Base-by-base conservation (phyloP, 35 echinoderm and acorn worm genomes). In the Nesometra sesokonis region DNA sequence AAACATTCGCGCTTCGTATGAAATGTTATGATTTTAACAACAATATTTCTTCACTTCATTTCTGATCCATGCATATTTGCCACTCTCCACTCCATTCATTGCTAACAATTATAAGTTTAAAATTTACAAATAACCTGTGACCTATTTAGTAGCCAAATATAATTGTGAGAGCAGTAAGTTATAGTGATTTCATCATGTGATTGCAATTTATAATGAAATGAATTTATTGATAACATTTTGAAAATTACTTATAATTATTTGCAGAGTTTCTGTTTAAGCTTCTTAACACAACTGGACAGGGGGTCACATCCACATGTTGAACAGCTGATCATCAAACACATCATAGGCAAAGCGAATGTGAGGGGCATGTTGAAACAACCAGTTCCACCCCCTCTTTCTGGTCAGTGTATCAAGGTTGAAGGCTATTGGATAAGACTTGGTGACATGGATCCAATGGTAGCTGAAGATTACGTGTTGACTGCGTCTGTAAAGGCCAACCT, bases 221-320 rank as follows among this genome's bases (percentile, higher is more conserved):
- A 77, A 19, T 23, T 0, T 77, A 77, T 23, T 77, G 30, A 0
- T 23, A 5, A 37, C 34, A 13, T 84, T 3, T 23, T 84, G 21
- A 47, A 38, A 19, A 35, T 39, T 2, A 34, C 21, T 46, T 33
- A 77, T 21, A 17, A 31, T n/a, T 36, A 35, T 80, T 84, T 76
- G 13, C 79, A 99, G 93, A 99, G 93, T 43, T 99, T 98, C 86
- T 98, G 95, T 34, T 84, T 97, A 17, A 94, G 92, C 36, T 98
- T 98, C 47, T 85, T 98, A 57, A 98, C 95, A 5, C 95, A 98
- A 85, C 92, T 98, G 0, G 95, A 98, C 88, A 93, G 93, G 35
- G 84, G 89, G 67, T 98, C 95, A 17, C 90, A 89, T 77, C 95
- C 95, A 27, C 34, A 94, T 77, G 95, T 98, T 32, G 93, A 89